A percentile compares a stretch with the other conserved stretches of the same genome.
These are phyloP conservation scores for Athalia cordata DNA, from an alignment of 2,888 invertebrate species.

Conservation along the genomic window DNA sequence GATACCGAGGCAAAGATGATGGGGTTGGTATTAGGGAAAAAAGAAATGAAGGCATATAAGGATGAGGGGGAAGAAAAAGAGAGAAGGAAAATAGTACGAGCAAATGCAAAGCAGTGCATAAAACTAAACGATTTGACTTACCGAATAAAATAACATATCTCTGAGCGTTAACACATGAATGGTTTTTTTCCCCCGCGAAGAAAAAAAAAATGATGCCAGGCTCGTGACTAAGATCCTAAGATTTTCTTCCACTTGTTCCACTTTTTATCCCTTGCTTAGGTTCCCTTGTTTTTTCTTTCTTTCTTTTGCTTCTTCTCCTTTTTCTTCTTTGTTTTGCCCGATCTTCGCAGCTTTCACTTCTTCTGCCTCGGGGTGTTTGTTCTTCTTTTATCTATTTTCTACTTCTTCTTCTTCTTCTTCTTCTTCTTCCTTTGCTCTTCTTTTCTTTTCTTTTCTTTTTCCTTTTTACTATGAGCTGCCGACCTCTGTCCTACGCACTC, in stretches of 20 bases:
- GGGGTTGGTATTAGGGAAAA: neutral
- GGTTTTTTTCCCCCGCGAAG: neutral
- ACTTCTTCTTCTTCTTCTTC: no score
- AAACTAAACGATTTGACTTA: conserved; percentile 40
- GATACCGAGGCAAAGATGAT: neutral
- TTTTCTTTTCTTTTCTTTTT: neutral
- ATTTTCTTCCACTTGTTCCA: conserved; percentile 23
- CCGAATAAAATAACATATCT: conserved; percentile 45
- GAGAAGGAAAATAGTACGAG: neutral
- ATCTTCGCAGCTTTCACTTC: no score
- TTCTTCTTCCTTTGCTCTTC: neutral
- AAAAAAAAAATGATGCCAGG: conserved; percentile 21
- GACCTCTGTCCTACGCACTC: conserved; percentile 56
- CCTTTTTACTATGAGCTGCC: no score
- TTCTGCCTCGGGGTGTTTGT: neutral
- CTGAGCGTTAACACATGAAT: conserved; percentile 40
- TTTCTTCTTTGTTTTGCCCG: neutral
- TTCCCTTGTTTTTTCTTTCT: neutral
- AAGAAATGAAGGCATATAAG: neutral
- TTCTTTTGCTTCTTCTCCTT: neutral
- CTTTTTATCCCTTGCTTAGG: neutral
- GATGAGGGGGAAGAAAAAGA: neutral
- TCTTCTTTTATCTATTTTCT: neutral
- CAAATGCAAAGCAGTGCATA: conserved; percentile 30
- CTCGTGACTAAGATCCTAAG: conserved; percentile 15